Conservation (phyloP, 2,888 invertebrate genomes). For the Acrobasis consociella region DNA sequence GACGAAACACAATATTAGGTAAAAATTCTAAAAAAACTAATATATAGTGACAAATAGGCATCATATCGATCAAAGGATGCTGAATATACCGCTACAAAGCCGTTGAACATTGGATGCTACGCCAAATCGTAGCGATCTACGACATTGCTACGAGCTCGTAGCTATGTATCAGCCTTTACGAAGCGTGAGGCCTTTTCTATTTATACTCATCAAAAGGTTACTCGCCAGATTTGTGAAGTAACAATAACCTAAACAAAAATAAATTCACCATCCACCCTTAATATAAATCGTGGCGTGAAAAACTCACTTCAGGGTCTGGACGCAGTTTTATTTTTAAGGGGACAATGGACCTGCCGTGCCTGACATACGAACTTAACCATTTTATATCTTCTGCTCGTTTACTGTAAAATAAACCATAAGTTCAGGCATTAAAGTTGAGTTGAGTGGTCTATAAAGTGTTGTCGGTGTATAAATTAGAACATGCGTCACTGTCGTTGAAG, state of each 20-base stretch:
- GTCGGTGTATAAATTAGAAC: slow-evolving; percentile 68
- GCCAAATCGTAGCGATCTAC: slow-evolving; percentile 2
- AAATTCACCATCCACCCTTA: slow-evolving; percentile 30
- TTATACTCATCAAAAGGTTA: neutral
- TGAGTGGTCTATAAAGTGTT: slow-evolving; percentile 40
- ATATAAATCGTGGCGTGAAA: slow-evolving; percentile 57
- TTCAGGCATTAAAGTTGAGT: slow-evolving; percentile 37
- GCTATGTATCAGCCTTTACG: slow-evolving; percentile 5
- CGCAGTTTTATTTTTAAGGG: slow-evolving; percentile 64
- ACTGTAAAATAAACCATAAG: slow-evolving; percentile 45
- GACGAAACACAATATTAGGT: too few relatives aligned
- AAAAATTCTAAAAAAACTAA: too few relatives aligned
- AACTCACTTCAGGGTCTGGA: slow-evolving; percentile 53
- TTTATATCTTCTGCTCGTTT: slow-evolving; percentile 23
- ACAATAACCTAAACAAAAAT: slow-evolving; percentile 19
- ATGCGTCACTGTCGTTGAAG: slow-evolving; percentile 70
- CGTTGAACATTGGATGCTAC: neutral
- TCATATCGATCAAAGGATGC: too few relatives aligned
- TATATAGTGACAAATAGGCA: too few relatives aligned
- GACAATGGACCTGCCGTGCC: slow-evolving; percentile 63
- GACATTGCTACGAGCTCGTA: neutral
- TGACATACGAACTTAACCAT: slow-evolving; percentile 47
- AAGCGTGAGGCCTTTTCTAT: neutral
- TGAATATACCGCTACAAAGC: neutral
- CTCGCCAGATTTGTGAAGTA: slow-evolving; percentile 6